Evolutionary conservation across 1,140 invertebrate genomes (phyloP).

Genomic region (Rhopalosiphum padi): DNA sequence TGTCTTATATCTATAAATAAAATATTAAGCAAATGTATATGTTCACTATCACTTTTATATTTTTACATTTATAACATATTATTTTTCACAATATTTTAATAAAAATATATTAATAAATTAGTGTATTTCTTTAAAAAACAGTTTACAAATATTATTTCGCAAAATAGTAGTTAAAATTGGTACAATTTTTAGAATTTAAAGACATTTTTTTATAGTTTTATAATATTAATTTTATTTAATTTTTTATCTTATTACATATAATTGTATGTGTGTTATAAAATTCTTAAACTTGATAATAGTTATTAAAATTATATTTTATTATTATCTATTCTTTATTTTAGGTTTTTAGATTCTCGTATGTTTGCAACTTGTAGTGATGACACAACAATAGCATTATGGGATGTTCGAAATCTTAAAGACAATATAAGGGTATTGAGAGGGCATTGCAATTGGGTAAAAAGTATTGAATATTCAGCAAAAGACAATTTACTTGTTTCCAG

Average conservation of each 20-base stretch:
- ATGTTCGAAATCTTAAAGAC: slow-evolving; percentile 82
- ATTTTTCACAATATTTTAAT: too few species aligned
- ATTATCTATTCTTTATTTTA: slow-evolving; percentile 63
- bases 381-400: slow-evolving; percentile 90
- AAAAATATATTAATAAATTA: too few species aligned
- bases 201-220: too few species aligned
- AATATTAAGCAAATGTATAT: too few species aligned
- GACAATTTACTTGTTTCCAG: slow-evolving; percentile 87
- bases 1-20: too few species aligned
- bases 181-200: not conserved
- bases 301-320: not conserved
- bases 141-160: too few species aligned
- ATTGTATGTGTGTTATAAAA: not conserved
- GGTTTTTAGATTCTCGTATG: slow-evolving; percentile 85
- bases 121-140: too few species aligned
- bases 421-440: slow-evolving; percentile 80
- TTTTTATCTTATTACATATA: not conserved
- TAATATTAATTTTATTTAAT: not conserved
- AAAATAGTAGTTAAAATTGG: not conserved
- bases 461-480: slow-evolving; percentile 90
- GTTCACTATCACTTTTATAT: too few species aligned
- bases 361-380: slow-evolving; percentile 96
- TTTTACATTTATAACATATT: too few species aligned
- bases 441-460: slow-evolving; percentile 96
- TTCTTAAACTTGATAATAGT: not conserved